Evolutionary conservation across 2,888 invertebrate species (phyloP).

Genomic region (Lathronympha strigana): DNA sequence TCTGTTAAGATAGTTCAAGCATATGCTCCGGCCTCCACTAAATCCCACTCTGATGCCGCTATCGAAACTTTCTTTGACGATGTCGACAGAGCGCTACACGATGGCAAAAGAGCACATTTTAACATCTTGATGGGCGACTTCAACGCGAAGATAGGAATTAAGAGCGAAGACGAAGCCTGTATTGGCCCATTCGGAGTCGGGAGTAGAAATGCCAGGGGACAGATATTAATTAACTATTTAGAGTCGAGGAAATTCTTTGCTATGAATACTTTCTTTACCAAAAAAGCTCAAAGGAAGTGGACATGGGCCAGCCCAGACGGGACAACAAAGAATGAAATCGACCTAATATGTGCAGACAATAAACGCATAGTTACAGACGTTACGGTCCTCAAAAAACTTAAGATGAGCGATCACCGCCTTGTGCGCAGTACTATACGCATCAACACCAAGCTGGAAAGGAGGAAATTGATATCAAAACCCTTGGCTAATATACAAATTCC

Average conservation of each 20-base stretch:
- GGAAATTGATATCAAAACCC: neutral
- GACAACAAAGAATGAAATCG: conserved; percentile 1
- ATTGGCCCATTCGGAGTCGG: neutral
- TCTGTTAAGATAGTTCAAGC: neutral
- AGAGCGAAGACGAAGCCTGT: conserved; percentile 1
- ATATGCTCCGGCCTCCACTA: conserved; percentile 1
- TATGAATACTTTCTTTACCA: neutral
- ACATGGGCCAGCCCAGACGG: conserved; percentile 13
- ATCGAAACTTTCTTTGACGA: conserved; percentile 3
- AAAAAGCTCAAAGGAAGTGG: too few species aligned
- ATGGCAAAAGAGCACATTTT: neutral
- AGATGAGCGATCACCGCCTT: conserved; percentile 7
- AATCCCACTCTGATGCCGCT: neutral
- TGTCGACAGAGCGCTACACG: neutral
- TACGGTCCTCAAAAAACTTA: conserved; percentile 8
- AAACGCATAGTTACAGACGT: neutral
- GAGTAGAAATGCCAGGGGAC: neutral
- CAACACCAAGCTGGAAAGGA: neutral
- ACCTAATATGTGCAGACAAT: conserved; percentile 8
- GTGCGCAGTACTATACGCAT: neutral
- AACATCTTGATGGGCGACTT: too few species aligned
- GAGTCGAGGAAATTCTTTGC: conserved; percentile 2
- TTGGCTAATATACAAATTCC: neutral
- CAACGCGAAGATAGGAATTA: neutral
- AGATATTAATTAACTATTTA: neutral